phyloP scores from a whole-genome alignment of 1,140 invertebrate species.

The Zophobas atratus region DNA sequence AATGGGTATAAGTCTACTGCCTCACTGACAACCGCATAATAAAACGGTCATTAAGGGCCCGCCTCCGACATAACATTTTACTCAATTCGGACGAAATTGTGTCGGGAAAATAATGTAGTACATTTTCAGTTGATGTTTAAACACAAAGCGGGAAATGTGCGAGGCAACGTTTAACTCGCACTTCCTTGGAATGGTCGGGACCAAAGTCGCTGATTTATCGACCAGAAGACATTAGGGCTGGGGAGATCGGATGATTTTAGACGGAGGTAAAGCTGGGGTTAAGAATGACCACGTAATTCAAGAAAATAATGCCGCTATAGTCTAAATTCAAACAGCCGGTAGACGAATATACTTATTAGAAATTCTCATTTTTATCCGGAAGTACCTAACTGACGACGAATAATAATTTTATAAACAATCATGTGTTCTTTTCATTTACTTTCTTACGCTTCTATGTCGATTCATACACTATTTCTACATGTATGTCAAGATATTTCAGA shows the following conservation, averaged over 20 bases:
- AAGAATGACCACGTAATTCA: no score
- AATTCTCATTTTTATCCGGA: no score
- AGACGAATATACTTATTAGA: no score
- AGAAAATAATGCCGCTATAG: no score
- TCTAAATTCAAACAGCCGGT: no score
- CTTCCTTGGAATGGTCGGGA: constrained; percentile 15
- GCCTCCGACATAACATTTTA: constrained; percentile 34
- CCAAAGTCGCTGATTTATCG: constrained; percentile 27
- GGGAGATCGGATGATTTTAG: not conserved
- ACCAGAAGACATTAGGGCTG: constrained; percentile 24
- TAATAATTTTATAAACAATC: no score
- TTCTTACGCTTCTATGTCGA: no score
- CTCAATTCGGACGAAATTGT: constrained; percentile 21
- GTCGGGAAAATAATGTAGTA: constrained; percentile 1
- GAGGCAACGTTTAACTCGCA: constrained; percentile 21
- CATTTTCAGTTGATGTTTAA: not conserved
- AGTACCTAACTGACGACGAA: no score
- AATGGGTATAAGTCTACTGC: constrained; percentile 11
- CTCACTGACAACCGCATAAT: constrained; percentile 21
- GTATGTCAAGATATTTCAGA: no score
- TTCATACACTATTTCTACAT: no score
- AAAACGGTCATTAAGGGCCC: constrained; percentile 13
- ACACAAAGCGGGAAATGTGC: constrained; percentile 20
- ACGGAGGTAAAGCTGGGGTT: no score
- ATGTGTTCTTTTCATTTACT: no score